These are phyloP conservation scores for Cladopsammia gracilis DNA, from an alignment of 64 coral and sea anemone species.

Conservation along the genomic window DNA sequence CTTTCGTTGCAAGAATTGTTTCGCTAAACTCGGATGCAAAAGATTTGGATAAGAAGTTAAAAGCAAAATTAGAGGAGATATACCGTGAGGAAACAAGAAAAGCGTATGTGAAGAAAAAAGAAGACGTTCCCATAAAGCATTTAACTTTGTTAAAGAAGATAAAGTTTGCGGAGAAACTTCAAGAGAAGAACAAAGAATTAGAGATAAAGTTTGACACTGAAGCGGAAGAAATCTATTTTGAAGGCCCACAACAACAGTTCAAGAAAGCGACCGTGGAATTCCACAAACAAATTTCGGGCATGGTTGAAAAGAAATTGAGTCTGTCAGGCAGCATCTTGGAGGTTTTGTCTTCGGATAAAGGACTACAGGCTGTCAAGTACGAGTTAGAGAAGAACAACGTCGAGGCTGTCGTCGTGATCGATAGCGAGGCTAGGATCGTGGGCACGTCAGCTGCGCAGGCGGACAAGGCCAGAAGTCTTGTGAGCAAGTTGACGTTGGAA, in stretches of 20 bases:
- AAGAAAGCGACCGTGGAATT: constrained; percentile 37
- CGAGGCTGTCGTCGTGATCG: constrained; percentile 62
- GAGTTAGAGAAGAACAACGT: constrained; percentile 47
- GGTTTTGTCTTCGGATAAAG: constrained; percentile 42
- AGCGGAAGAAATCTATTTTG: constrained; percentile 29
- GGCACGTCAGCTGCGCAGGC: constrained; percentile 50
- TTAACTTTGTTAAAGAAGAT: constrained; percentile 68
- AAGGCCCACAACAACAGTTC: constrained; percentile 61
- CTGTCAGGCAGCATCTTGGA: constrained; percentile 32
- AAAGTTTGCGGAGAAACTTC: constrained; percentile 57
- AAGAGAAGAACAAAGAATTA: constrained; percentile 46
- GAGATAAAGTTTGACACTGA: constrained; percentile 57
- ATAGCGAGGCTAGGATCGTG: constrained; percentile 30
- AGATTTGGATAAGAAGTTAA: background rate
- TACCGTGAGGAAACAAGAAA: constrained; percentile 50
- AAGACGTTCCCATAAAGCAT: constrained; percentile 49
- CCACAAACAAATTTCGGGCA: background rate
- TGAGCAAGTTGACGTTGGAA: constrained; percentile 55
- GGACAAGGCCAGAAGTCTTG: constrained; percentile 44
- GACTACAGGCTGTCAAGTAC: constrained; percentile 32
- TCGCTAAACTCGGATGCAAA: constrained; percentile 4
- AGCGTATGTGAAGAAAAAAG: constrained; percentile 11
- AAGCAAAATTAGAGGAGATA: constrained; percentile 16
- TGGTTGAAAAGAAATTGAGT: constrained; percentile 16
- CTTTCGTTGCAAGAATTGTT: constrained; percentile 2